Conservation (phyloP, 2,113 vertebrate species). For the Peromyscus leucopus region DNA sequence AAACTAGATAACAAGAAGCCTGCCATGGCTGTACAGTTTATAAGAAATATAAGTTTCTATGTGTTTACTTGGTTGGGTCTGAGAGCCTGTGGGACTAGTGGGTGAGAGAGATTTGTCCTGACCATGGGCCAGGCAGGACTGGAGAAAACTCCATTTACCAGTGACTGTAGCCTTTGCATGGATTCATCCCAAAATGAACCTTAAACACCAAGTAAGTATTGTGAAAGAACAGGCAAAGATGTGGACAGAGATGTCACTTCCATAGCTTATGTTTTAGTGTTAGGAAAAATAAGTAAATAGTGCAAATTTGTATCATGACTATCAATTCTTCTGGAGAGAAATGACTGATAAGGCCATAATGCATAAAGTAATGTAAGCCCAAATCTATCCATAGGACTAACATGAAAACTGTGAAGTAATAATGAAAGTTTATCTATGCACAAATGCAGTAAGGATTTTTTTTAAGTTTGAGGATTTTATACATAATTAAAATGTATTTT, state of each 20-base stretch:
- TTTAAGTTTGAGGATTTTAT: not conserved
- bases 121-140: no score
- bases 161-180: not conserved
- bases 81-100: no score
- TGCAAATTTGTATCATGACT: not conserved
- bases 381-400: not conserved
- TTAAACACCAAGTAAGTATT: not conserved
- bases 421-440: not conserved
- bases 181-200: not conserved
- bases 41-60: no score
- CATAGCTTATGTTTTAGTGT: not conserved
- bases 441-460: not conserved
- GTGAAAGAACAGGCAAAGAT: not conserved
- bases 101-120: no score
- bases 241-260: not conserved
- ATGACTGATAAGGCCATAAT: not conserved
- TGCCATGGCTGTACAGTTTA: no score
- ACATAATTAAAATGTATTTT: not conserved
- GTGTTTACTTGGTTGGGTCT: no score
- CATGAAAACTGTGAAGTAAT: not conserved
- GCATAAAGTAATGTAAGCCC: not conserved
- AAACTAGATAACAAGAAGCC: no score
- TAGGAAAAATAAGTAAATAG: not conserved
- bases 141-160: no score
- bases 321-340: no score